Base-by-base conservation (phyloP, 2,888 invertebrate species). In the Linhomoeus sp. region DNA sequence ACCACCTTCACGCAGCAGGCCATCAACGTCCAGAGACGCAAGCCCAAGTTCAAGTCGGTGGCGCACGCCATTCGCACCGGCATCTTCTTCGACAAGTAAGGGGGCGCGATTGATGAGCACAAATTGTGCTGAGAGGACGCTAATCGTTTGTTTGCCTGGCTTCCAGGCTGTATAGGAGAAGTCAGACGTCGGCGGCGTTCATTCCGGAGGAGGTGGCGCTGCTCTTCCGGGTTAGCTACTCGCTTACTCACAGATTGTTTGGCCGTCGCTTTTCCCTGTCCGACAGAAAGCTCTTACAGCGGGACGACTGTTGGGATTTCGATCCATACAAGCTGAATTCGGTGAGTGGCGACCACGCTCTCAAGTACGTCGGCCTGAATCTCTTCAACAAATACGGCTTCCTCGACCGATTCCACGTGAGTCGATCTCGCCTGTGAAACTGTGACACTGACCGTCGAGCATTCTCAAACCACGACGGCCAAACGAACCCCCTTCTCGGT, bases 1-100 rank as follows among this genome's bases (percentile, higher is more conserved):
- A 81, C 87, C 50, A 90, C 90, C 41, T 90, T 90, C 71, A 92
- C 90, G 36, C 75, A 87, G 53, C 85, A 85, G 67, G 80, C 78
- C 51, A 79, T 80, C 49, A 77, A 80, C 48, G 76, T 29, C 7
- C 29, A 79, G 55, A 75, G 78, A 62, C 61, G 58, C 41, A 63
- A 59, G 40, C 63, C 62, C 9, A 63, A 84, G 70, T 88, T 88
- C 72, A 78, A 86, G 49, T 84, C 85, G 50, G 90, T 92, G 56
- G 90, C 90, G 41, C 86, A 90, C 66, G 90, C 88, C 55, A 88
- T 90, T 64, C 75, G 90, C 20, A 88, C 88, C n/a, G 90, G 90
- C 39, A 87, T 90, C 62, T 87, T 90, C 72, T 88, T 90, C 60
- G 90, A 90, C 69, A 64, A 29, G 29, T 29, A 29, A 12, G n/a